A percentile compares a stretch with the other conserved stretches of the same genome.
Evolutionary conservation across 2,797 vertebrate species (phyloP).

Genomic region (Urosaurus nigricauda): DNA sequence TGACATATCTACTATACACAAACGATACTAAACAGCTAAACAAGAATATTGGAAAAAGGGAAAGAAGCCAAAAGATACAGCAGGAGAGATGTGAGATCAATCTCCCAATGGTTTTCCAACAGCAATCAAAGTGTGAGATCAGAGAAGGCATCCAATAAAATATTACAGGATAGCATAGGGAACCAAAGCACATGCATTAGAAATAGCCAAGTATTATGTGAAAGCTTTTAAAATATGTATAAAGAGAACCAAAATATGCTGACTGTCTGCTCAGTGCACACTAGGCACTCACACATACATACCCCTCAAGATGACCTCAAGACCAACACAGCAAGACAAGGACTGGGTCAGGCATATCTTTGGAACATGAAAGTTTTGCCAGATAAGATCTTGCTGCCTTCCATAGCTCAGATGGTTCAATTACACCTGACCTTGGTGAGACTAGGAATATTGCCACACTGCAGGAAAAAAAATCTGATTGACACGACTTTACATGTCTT

Average conservation of each 20-base stretch:
- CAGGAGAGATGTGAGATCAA: conserved; percentile 52
- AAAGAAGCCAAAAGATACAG: conserved; percentile 15
- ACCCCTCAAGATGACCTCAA: conserved; percentile 55
- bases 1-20: not conserved
- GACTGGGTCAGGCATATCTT: conserved; percentile 11
- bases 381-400: conserved; percentile 36
- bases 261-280: conserved; percentile 56
- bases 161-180: conserved; percentile 52
- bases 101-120: conserved; percentile 60
- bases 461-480: too few species aligned
- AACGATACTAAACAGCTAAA: conserved; percentile 45
- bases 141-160: conserved; percentile 63
- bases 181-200: conserved; percentile 59
- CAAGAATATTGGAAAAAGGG: conserved; percentile 13
- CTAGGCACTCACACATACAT: not conserved
- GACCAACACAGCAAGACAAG: conserved; percentile 33
- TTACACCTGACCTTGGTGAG: not conserved
- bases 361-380: conserved; percentile 42
- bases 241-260: conserved; percentile 67
- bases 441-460: not conserved
- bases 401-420: not conserved
- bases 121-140: conserved; percentile 64
- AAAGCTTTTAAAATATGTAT: conserved; percentile 68
- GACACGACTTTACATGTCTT: too few species aligned
- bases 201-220: conserved; percentile 54